A percentile compares a stretch with the other conserved stretches of the same genome.
These are phyloP conservation scores for Psix sp. DNA, from an alignment of 1,140 invertebrate species.

Conservation along the genomic window DNA sequence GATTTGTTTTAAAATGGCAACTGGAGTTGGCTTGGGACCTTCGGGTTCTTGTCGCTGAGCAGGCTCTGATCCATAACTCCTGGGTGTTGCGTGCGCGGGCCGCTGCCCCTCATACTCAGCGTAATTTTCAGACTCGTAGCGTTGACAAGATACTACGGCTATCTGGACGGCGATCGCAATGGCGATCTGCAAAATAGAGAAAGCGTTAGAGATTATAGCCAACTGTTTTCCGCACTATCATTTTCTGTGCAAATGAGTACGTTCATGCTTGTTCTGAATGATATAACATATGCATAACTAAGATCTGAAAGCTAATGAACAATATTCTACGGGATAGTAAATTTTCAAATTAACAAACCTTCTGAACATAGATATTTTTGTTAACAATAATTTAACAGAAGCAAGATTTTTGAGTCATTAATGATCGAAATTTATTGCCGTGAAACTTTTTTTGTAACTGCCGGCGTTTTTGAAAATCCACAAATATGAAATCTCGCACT, in stretches of 20 bases:
- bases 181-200: conserved; percentile 69
- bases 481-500: conserved; percentile 59
- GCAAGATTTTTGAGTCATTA: conserved; percentile 8
- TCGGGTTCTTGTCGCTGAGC: conserved; percentile 70
- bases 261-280: too few species aligned
- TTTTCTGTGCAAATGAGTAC: too few species aligned
- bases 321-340: too few species aligned
- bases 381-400: not conserved
- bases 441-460: conserved; percentile 18
- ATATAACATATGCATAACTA: too few species aligned
- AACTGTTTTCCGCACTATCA: too few species aligned
- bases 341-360: too few species aligned
- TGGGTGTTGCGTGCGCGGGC: conserved; percentile 77
- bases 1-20: conserved; percentile 90
- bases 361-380: too few species aligned
- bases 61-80: conserved; percentile 70
- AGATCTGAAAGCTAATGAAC: too few species aligned
- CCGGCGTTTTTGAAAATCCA: conserved; percentile 51
- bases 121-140: conserved; percentile 70
- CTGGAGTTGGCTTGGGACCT: conserved; percentile 81
- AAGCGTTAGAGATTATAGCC: conserved; percentile 7
- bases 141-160: conserved; percentile 68
- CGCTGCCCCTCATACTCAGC: conserved; percentile 79
- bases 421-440: conserved; percentile 3
- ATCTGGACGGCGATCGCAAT: conserved; percentile 65